Evolutionary conservation across 2,113 vertebrate genomes (phyloP), one percentile per base, ranked within the genome.

Genomic region (Mus spicilegus): DNA sequence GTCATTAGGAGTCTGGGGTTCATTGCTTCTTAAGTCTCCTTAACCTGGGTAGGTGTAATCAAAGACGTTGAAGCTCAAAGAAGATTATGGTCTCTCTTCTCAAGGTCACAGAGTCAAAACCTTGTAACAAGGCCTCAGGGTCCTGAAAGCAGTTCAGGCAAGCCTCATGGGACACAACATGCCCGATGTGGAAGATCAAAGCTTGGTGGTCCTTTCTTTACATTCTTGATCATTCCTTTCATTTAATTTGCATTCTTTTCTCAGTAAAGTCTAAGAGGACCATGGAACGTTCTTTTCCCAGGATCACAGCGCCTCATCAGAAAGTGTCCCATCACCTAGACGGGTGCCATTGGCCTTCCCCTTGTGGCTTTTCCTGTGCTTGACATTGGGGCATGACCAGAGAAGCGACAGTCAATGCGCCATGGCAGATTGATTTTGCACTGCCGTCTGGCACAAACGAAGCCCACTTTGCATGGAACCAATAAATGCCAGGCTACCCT

Each of bases 211-310:
- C 56, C 36, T 36, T 22, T 96, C 12, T 54, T 51, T 7, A 70
- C 28, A 54, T 69, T 80, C 33, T 42, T 84, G 7, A 80, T 78
- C 30, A 88, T 70, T 80, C 89, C 77, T 96, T 67, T 91, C 49
- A 88, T n/a, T 80, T 46, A 14, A 87, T 80, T 70, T 96, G 26
- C 26, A 5, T 56, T 69, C 67, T 89, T 91, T 69, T 30, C 6
- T 70, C 93, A 87, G 65, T 90, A 69, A 90, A 39, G 24, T 39
- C 51, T 56, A 67, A 81, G 24, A n/a, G 42, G 7, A 54, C 24
- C 49, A 20, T 36, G 28, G 33, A n/a, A 0, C 5, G 0, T 20
- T 20, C 11, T 63, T 58, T 81, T 13, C 19, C 14, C 3, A 30
- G 28, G 46, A 8, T 0, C 73, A 63, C 42, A 42, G 42, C 42